Percentiles rank a stretch among this genome's conserved stretches.
Evolutionary conservation across 2,113 vertebrate genomes (phyloP).

Genomic region (Orthonyx spaldingii): DNA sequence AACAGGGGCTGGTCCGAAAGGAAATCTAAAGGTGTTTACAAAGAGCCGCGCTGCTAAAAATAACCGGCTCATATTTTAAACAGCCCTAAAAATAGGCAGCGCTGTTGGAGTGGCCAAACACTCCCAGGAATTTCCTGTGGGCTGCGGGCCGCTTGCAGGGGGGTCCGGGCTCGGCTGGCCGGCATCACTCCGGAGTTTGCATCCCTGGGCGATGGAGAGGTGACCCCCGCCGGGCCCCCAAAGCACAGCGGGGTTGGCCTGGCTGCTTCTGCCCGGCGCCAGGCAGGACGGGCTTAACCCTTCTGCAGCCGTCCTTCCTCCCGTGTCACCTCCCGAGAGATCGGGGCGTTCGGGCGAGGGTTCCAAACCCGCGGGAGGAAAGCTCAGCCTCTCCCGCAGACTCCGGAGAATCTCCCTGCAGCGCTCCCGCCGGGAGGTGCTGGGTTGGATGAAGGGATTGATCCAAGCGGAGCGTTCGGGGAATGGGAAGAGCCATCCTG

Average conservation of each 20-base stretch:
- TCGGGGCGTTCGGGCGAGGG: fast-evolving
- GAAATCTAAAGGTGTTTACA: slow-evolving; percentile 62
- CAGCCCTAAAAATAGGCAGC: slow-evolving; percentile 59
- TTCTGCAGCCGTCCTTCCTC: background rate
- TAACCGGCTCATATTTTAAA: slow-evolving; percentile 49
- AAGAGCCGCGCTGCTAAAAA: slow-evolving; percentile 49
- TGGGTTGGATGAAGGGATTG: fast-evolving
- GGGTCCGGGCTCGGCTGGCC: background rate
- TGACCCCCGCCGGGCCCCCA: background rate
- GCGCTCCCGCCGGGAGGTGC: background rate
- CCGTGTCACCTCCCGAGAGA: fast-evolving
- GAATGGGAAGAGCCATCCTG: background rate
- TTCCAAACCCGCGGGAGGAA: fast-evolving
- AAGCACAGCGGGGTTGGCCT: background rate
- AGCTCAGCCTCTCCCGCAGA: background rate
- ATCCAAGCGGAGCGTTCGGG: fast-evolving
- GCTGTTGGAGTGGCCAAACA: slow-evolving; percentile 45
- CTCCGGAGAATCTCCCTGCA: fast-evolving
- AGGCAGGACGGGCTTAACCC: background rate
- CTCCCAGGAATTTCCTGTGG: slow-evolving; percentile 67
- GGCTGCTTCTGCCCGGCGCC: background rate
- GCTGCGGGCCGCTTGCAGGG: slow-evolving; percentile 24
- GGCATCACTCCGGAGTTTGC: background rate
- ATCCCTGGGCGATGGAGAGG: background rate
- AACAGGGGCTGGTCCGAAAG: background rate